Evolutionary conservation across 2,888 invertebrate species (phyloP), one percentile per base, ranked within the genome.

Genomic region (Tetheella fluctuosa): DNA sequence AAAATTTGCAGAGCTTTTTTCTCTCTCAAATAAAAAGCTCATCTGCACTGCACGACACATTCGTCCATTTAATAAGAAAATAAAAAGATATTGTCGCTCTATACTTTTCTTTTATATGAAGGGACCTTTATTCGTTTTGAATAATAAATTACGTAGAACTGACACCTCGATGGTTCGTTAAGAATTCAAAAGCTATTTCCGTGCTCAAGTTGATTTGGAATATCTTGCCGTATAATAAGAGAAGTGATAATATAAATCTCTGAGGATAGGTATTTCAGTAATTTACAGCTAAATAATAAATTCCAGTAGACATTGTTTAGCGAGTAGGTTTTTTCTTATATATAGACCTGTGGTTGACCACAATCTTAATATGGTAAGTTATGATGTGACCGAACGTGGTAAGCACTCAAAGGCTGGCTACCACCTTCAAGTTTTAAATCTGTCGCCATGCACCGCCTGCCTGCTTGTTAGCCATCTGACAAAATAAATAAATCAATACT

Each of bases 161-260:
- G 48, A 48, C 48, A n/a, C 48, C 48, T 48, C 48, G 48, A 48
- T 48, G 42, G 42, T 48, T 48, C 42, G 42, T 20, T 48, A 48
- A 48, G 48, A 10, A 17, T 48, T 48, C 20, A 48, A 48, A 48
- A 48, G 48, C 20, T n/a, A 48, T 20, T 20, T 48, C 20, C 48
- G 20, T 20, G n/a, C 48, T 48, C 20, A 7, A n/a, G 17, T 20
- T 20, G 48, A 20, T 48, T 48, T 20, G 48, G 20, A 48, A 20
- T 48, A 48, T 48, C n/a, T 48, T 48, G 10, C 20, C 17, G 7
- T 20, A 48, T 48, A 20, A 48, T 42, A 39, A 15, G 10, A 48
- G 48, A 17, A 20, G 20, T 10, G n/a, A 48, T 20, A 42, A 17
- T 39, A 10, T 30, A 30, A 30, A 48, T 48, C 48, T 20, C n/a